These are phyloP conservation scores for Rhynchophorus ferrugineus DNA, from an alignment of 1,140 invertebrate species.

Conservation along the genomic window DNA sequence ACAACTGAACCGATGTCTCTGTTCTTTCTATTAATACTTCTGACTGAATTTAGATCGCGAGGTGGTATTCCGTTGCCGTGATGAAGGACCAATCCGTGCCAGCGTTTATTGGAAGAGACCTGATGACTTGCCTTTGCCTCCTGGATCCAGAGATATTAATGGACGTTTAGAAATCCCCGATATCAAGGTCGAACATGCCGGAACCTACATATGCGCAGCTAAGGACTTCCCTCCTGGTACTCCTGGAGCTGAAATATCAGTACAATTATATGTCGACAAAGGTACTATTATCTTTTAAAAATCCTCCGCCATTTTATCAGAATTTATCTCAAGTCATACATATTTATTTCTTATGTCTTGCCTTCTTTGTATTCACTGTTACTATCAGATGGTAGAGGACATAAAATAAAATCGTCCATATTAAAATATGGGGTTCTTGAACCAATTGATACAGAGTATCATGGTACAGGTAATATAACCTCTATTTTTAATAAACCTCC, in stretches of 20 bases:
- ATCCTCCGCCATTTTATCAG: no score
- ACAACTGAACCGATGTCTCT: no score
- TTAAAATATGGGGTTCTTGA: conserved; percentile 41
- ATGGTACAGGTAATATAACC: conserved; percentile 38
- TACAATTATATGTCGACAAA: conserved; percentile 61
- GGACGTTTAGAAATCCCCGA: conserved; percentile 80
- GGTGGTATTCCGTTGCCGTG: conserved; percentile 85
- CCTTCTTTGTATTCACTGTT: no score
- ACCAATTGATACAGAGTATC: conserved; percentile 39
- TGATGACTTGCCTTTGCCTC: conserved; percentile 61
- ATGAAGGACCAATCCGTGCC: conserved; percentile 70
- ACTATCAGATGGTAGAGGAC: conserved; percentile 38
- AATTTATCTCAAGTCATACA: no score
- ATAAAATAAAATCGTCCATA: conserved; percentile 36
- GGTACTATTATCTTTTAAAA: no score
- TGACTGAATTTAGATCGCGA: conserved; percentile 59
- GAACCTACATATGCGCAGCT: conserved; percentile 78
- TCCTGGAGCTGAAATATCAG: conserved; percentile 48
- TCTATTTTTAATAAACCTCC: background rate
- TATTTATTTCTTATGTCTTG: no score
- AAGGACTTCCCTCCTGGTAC: conserved; percentile 52
- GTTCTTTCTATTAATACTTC: background rate
- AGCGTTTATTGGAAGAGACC: conserved; percentile 69
- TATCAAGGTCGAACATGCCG: conserved; percentile 66
- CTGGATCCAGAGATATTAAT: conserved; percentile 58